These are phyloP conservation scores for Amblyopsis hoosieri DNA, from an alignment of 2,797 vertebrate genomes.

Conservation along the genomic window DNA sequence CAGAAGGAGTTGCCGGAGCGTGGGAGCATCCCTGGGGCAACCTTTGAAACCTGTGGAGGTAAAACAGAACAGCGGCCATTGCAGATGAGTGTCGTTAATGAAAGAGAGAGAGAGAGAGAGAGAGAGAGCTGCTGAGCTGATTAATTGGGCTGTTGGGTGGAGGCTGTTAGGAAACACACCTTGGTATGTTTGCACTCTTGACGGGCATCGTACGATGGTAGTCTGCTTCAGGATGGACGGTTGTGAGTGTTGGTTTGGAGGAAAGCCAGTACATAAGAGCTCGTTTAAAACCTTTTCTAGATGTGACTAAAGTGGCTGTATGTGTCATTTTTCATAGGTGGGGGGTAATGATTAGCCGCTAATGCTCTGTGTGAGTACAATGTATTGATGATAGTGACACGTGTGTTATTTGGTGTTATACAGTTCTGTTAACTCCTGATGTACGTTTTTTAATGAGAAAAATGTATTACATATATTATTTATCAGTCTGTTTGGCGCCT, in stretches of 20 bases:
- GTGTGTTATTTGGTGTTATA: neutral
- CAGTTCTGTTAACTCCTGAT: constrained; percentile 2
- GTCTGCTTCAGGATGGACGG: constrained; percentile 6
- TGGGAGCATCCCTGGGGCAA: constrained; percentile 39
- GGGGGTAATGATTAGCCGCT: neutral
- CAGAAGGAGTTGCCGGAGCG: constrained; percentile 44
- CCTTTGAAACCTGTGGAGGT: constrained; percentile 61
- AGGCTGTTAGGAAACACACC: constrained; percentile 57
- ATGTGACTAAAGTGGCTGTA: neutral
- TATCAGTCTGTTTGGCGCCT: constrained; percentile 14
- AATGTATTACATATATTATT: constrained; percentile 1
- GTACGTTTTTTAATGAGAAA: constrained; percentile 2
- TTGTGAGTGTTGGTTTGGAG: too few relatives aligned
- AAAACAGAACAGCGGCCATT: constrained; percentile 39
- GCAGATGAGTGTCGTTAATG: constrained; percentile 32
- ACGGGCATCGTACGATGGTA: constrained; percentile 19
- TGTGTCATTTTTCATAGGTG: neutral
- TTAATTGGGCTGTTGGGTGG: constrained; percentile 60
- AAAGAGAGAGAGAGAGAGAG: constrained; percentile 11
- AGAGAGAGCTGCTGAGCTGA: constrained; percentile 23
- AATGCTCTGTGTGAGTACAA: neutral
- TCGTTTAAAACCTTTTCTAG: neutral
- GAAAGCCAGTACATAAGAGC: neutral
- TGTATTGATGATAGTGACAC: neutral
- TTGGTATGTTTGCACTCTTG: constrained; percentile 33